A percentile compares a stretch with the other conserved stretches of the same genome.
phyloP scores from a whole-genome alignment of 2,888 invertebrate genomes.

The Hemistola chrysoprasaria region DNA sequence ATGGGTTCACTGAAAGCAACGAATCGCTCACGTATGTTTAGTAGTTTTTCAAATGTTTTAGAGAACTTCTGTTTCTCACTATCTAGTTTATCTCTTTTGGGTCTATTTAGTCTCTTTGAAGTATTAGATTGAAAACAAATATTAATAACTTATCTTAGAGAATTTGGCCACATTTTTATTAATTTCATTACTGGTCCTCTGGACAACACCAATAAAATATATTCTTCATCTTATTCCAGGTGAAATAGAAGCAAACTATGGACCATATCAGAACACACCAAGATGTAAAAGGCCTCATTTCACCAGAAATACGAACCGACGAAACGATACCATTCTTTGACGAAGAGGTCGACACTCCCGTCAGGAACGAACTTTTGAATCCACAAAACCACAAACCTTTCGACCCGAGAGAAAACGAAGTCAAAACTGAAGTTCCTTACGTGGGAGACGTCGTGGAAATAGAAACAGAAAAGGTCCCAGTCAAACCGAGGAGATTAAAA shows the following conservation, averaged over 20 bases:
- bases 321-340: slow-evolving; percentile 58
- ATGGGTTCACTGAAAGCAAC: too few species aligned
- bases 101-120: too few species aligned
- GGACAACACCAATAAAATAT: too few species aligned
- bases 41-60: too few species aligned
- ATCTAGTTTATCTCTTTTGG: too few species aligned
- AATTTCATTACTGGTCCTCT: too few species aligned
- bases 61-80: too few species aligned
- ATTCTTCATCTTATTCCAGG: slow-evolving; percentile 46
- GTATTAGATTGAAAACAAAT: too few species aligned
- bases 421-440: slow-evolving; percentile 18
- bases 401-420: slow-evolving; percentile 42
- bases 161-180: too few species aligned
- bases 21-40: too few species aligned
- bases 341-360: slow-evolving; percentile 52
- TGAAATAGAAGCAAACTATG: slow-evolving; percentile 57
- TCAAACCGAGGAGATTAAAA: slow-evolving; percentile 26
- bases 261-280: slow-evolving; percentile 40
- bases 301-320: slow-evolving; percentile 52
- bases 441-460: slow-evolving; percentile 42
- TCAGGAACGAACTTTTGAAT: slow-evolving; percentile 21
- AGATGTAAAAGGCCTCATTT: slow-evolving; percentile 63
- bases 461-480: slow-evolving; percentile 20
- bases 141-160: too few species aligned
- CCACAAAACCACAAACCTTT: slow-evolving; percentile 31